A percentile compares a stretch with the other conserved stretches of the same genome.
These are phyloP conservation scores for Coreoperca whiteheadi DNA, from an alignment of 2,113 vertebrate species.

Conservation along the genomic window DNA sequence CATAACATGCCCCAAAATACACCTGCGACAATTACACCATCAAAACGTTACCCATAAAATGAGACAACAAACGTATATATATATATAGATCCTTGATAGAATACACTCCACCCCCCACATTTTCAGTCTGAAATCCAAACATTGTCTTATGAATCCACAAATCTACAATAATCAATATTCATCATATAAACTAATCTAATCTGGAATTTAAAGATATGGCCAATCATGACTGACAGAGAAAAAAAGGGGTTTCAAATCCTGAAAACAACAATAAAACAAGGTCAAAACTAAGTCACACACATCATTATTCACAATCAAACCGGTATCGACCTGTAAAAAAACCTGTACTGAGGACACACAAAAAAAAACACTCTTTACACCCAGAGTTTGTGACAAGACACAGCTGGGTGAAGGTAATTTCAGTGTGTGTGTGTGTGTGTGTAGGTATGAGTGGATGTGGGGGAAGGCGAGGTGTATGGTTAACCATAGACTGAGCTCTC, in stretches of 20 bases:
- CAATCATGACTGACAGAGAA: neutral
- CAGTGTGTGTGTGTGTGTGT: slow-evolving; percentile 14
- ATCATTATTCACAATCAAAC: neutral
- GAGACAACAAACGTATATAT: no score
- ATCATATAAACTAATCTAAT: neutral
- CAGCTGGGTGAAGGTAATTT: slow-evolving; percentile 25
- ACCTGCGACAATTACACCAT: neutral
- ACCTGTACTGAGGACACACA: neutral
- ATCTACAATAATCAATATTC: neutral
- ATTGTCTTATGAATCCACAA: neutral
- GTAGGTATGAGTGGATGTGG: slow-evolving; percentile 29
- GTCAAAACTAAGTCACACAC: neutral
- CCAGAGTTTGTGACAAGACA: slow-evolving; percentile 3
- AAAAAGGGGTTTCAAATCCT: neutral
- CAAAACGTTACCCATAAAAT: no score
- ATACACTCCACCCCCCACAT: no score
- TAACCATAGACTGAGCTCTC: slow-evolving; percentile 63
- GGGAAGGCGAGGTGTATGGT: slow-evolving; percentile 56
- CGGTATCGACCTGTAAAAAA: neutral
- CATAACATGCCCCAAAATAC: neutral
- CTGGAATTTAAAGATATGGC: neutral
- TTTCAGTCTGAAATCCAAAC: neutral
- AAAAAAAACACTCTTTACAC: neutral
- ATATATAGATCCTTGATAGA: neutral
- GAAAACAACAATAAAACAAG: neutral